Evolutionary conservation across 1,140 invertebrate genomes (phyloP).

Genomic region (Aporrectodea caliginosa): DNA sequence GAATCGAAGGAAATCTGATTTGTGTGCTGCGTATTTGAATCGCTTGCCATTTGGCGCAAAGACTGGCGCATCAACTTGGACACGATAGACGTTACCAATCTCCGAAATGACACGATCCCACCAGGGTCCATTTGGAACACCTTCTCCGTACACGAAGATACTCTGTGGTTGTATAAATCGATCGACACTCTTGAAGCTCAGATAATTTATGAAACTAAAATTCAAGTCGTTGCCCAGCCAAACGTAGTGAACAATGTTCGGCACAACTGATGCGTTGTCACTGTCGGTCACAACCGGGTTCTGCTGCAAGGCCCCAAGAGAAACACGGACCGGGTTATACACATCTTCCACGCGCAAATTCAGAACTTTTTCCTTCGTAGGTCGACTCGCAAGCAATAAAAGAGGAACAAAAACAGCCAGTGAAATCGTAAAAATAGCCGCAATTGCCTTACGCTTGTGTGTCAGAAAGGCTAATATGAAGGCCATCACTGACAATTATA

Average conservation of each 20-base stretch:
- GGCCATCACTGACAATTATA: too few species aligned
- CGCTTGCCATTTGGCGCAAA: neutral
- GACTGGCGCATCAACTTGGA: neutral
- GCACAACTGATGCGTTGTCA: neutral
- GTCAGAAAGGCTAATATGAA: too few species aligned
- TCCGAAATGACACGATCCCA: neutral
- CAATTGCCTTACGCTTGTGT: too few species aligned
- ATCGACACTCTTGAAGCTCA: neutral
- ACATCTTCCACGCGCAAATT: too few species aligned
- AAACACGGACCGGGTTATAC: too few species aligned
- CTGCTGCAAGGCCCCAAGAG: too few species aligned
- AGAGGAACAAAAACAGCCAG: too few species aligned
- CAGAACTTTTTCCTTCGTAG: too few species aligned
- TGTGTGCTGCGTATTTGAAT: conserved; percentile 12
- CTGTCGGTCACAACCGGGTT: too few species aligned
- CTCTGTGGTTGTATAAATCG: neutral
- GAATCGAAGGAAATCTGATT: conserved; percentile 27
- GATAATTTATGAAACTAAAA: neutral
- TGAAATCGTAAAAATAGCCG: too few species aligned
- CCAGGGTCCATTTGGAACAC: neutral
- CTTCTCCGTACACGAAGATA: neutral
- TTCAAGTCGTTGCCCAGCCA: neutral
- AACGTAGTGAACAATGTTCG: neutral
- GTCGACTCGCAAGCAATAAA: too few species aligned
- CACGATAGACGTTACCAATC: neutral